Base-by-base conservation (phyloP, 2,113 vertebrate genomes). In the Setophaga kirtlandii region DNA sequence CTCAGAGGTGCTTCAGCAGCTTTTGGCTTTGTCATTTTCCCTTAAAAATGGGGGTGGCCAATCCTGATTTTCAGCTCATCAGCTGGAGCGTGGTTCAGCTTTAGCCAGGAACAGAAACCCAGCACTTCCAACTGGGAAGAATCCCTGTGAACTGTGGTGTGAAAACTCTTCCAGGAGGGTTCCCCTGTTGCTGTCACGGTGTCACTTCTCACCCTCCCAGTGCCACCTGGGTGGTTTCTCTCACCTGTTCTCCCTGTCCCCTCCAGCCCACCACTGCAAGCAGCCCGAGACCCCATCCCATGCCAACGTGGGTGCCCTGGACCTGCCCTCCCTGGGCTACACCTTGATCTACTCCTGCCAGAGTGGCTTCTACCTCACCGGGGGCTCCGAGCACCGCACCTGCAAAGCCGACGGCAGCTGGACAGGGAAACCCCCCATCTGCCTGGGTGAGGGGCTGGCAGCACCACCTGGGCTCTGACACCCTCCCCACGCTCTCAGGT, bases 341-440 rank as follows among this genome's bases (percentile, higher is more conserved):
- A 99, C 99, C 1, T 97, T 99, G 97, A 99, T 99, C 98, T 99
- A 99, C 93, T 99, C 99, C 28, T 99, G 99, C 93, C 99, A 99
- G 98, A 97, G 98, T 4, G 99, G 99, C 49, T 99, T 98, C 98
- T 99, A 99, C 86, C 98, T 99, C 96, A 99, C 98, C 1, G 99
- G 98, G 11, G 99, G 99, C 60, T 99, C 99, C 2, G 99, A 99
- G 94, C 99, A 99, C 95, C 98, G 99, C 41, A 99, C 99, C 88
- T 99, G 99, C 98, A 98, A 98, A 89, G 98, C 99, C 0, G 99
- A 99, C 2, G 99, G 99, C 94, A 99, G 99, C 98, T 99, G 99
- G 99, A 99, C 99, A 0, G 99, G 99, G 42, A 99, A 99, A n/a
- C 98, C 98, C 0, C 99, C 99, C 7, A 90, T 99, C 41, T 99